These are phyloP conservation scores for Myathropa florea DNA, from an alignment of 2,888 invertebrate species.

Conservation along the genomic window DNA sequence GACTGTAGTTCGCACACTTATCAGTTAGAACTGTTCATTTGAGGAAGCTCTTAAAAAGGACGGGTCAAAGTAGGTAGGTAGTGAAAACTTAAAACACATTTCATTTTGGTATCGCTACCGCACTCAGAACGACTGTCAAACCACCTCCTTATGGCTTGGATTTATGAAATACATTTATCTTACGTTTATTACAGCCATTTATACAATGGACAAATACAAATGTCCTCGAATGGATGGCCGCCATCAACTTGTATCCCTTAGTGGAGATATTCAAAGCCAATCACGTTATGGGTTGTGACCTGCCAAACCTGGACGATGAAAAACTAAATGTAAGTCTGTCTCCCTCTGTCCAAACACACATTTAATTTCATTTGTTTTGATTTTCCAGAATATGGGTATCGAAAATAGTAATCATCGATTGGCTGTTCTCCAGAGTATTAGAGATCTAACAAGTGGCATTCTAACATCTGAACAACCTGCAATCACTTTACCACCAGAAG, in stretches of 20 bases:
- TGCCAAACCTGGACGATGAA: constrained; percentile 85
- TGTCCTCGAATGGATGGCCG: constrained; percentile 89
- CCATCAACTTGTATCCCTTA: constrained; percentile 87
- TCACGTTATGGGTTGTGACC: constrained; percentile 86
- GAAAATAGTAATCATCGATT: constrained; percentile 88
- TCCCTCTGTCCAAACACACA: background rate
- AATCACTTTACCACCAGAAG: constrained; percentile 11
- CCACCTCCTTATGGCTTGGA: too few relatives aligned
- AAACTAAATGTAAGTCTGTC: constrained; percentile 84
- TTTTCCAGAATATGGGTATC: constrained; percentile 86
- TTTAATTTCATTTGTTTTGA: background rate
- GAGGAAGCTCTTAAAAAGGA: too few relatives aligned
- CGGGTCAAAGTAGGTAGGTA: too few relatives aligned
- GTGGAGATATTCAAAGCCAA: constrained; percentile 87
- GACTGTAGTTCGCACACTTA: too few relatives aligned
- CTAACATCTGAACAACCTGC: constrained; percentile 68
- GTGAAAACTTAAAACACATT: too few relatives aligned
- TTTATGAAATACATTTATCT: too few relatives aligned
- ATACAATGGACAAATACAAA: constrained; percentile 86
- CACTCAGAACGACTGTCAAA: too few relatives aligned
- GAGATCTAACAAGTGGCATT: constrained; percentile 82
- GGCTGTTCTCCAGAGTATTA: constrained; percentile 85
- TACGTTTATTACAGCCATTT: constrained; percentile 84
- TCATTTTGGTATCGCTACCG: too few relatives aligned
- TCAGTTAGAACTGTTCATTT: too few relatives aligned